Evolutionary conservation across 2,888 invertebrate genomes (phyloP).

Genomic region (Stegana nigrithorax): DNA sequence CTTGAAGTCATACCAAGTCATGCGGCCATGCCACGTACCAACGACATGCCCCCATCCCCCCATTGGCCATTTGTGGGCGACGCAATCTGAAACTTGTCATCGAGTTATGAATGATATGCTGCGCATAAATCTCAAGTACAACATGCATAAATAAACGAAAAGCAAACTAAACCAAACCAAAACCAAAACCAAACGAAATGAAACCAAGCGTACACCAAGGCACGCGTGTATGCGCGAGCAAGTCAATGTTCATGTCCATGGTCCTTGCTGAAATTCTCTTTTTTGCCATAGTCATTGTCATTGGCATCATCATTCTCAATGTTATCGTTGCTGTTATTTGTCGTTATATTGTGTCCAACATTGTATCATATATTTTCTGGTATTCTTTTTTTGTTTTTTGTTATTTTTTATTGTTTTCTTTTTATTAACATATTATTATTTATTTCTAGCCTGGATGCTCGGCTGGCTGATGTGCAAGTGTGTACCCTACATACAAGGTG

Average conservation of each 20-base stretch:
- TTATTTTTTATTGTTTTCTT: slow-evolving; percentile 2
- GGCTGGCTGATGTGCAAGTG: slow-evolving; percentile 97
- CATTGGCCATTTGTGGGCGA: neutral
- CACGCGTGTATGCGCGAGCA: too few species aligned
- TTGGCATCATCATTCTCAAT: too few species aligned
- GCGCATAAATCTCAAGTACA: slow-evolving; percentile 56
- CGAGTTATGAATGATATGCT: slow-evolving; percentile 58
- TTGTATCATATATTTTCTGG: neutral
- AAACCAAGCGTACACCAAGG: too few species aligned
- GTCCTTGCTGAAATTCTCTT: neutral
- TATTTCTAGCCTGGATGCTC: slow-evolving; percentile 96
- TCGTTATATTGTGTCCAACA: neutral
- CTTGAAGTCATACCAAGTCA: neutral
- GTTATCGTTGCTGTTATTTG: too few species aligned
- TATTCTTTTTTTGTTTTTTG: slow-evolving; percentile 25
- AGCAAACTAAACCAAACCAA: slow-evolving; percentile 20
- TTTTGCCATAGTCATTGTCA: too few species aligned
- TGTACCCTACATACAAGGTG: slow-evolving; percentile 94
- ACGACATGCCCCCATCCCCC: too few species aligned
- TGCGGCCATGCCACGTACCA: neutral
- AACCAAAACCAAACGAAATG: slow-evolving; percentile 45
- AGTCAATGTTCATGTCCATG: too few species aligned
- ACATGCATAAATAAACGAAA: slow-evolving; percentile 33
- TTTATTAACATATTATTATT: too few species aligned
- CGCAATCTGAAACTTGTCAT: slow-evolving; percentile 57